Conservation (phyloP, 2,888 invertebrate genomes). For the Cylloceria caligata region DNA sequence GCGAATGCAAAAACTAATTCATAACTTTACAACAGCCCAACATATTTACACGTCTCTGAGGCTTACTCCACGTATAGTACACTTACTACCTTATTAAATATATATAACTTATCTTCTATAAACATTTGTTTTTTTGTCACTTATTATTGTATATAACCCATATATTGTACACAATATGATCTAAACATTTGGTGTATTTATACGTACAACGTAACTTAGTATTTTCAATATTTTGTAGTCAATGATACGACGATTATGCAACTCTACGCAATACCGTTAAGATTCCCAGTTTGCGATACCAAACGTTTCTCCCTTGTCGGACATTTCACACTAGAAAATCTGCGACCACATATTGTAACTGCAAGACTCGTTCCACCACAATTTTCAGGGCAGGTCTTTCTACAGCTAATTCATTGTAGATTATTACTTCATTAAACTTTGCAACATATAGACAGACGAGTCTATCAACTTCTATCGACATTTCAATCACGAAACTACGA, state of each 20-base stretch:
- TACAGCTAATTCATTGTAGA: neutral
- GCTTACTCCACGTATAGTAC: slow-evolving; percentile 73
- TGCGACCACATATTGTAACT: neutral
- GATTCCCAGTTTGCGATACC: neutral
- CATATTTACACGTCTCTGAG: slow-evolving; percentile 81
- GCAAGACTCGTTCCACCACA: neutral
- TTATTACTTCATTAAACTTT: neutral
- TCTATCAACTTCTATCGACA: slow-evolving; percentile 18
- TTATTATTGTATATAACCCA: slow-evolving; percentile 74
- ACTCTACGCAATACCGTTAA: slow-evolving; percentile 31
- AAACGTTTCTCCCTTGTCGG: neutral
- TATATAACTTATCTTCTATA: slow-evolving; percentile 3
- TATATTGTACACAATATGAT: slow-evolving; percentile 37
- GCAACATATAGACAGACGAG: neutral
- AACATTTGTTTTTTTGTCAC: slow-evolving; percentile 28
- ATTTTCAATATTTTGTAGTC: slow-evolving; percentile 32
- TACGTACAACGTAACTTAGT: slow-evolving; percentile 31
- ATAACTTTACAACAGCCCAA: slow-evolving; percentile 75
- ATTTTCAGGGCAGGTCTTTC: neutral
- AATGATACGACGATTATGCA: slow-evolving; percentile 46
- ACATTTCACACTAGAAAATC: neutral
- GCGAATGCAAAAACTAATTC: slow-evolving; percentile 79
- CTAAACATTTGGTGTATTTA: slow-evolving; percentile 70
- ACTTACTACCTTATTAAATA: slow-evolving; percentile 51
- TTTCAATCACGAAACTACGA: slow-evolving; percentile 24